phyloP scores from a whole-genome alignment of 2,113 vertebrate genomes.

The Willisornis vidua region DNA sequence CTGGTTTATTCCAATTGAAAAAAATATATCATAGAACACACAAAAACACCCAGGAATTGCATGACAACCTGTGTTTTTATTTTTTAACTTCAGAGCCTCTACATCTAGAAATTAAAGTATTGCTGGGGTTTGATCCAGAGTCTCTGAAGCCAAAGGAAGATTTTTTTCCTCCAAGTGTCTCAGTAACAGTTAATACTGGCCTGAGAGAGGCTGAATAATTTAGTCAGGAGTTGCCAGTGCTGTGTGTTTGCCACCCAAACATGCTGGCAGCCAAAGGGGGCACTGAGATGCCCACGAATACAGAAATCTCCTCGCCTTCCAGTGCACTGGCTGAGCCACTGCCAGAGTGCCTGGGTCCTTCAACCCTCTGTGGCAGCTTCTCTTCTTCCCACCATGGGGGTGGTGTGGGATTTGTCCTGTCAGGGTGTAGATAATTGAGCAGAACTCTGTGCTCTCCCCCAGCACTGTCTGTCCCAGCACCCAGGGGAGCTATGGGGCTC shows the following conservation, averaged over 20 bases:
- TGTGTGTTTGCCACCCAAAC: background rate
- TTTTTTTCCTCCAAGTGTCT: background rate
- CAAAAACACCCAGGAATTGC: background rate
- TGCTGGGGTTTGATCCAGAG: background rate
- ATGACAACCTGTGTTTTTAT: background rate
- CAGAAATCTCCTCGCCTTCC: background rate
- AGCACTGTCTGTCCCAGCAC: background rate
- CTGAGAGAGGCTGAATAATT: background rate
- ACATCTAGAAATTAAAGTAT: background rate
- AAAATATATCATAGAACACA: background rate
- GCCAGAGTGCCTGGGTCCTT: background rate
- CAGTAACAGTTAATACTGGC: background rate
- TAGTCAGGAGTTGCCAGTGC: background rate
- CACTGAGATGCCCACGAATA: background rate
- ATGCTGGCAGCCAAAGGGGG: background rate
- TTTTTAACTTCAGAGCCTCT: background rate
- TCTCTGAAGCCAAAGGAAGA: background rate
- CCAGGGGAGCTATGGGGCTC: background rate
- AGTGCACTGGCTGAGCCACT: background rate
- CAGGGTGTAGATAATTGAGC: accelerated
- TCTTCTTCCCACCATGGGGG: accelerated
- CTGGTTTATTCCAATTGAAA: background rate
- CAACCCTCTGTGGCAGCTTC: background rate
- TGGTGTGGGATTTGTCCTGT: background rate
- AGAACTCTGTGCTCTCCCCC: background rate